Base-by-base conservation (phyloP, 2,888 invertebrate species). In the Leucozona laternaria region DNA sequence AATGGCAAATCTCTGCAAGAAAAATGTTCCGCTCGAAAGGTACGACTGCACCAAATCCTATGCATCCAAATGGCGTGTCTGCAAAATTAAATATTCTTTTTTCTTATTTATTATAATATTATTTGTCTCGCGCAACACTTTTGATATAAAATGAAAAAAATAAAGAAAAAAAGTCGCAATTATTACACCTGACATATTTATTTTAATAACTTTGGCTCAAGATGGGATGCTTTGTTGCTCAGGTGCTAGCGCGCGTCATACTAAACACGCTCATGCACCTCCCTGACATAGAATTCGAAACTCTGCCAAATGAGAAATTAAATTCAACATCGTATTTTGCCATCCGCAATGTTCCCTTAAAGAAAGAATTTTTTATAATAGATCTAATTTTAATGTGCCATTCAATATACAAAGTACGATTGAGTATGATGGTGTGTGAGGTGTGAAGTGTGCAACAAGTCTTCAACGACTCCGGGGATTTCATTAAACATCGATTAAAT, bases 161-260 rank as follows among this genome's bases (percentile, higher is more conserved):
- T 5, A 4, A 25, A 22, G 6, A 50, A 31, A 57, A 79, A 68
- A 34, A 48, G 0, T 66, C 72, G 57, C 53, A 48, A 34, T 77
- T 70, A 81, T 81, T 78, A 68, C 73, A 81, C 68, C 85, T 73
- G 78, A 86, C 81, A 86, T 70, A 80, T 72, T 72, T 80, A 77
- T 84, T 84, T 76, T 66, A 71, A 71, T 58, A 75, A 71, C 50
- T 53, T 58, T 48, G 50, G 40, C 37, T 50, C 50, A 58, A 17
- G 28, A 40, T 2, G 45, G 2, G 22, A 11, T 22, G 31, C 20
- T 58, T 43, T 57, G 45, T 22, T 66, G 28, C 43, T 34, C 80
- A 80, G 84, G 80, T 85, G 84, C 58, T 60, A 34, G 22, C 15
- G 31, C 55, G 45, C 62, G 45, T 62, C 68, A 40, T 64, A 48